A percentile compares a stretch with the other conserved stretches of the same genome.
These are phyloP conservation scores for Carabus problematicus DNA, from an alignment of 2,888 invertebrate species.

Conservation along the genomic window DNA sequence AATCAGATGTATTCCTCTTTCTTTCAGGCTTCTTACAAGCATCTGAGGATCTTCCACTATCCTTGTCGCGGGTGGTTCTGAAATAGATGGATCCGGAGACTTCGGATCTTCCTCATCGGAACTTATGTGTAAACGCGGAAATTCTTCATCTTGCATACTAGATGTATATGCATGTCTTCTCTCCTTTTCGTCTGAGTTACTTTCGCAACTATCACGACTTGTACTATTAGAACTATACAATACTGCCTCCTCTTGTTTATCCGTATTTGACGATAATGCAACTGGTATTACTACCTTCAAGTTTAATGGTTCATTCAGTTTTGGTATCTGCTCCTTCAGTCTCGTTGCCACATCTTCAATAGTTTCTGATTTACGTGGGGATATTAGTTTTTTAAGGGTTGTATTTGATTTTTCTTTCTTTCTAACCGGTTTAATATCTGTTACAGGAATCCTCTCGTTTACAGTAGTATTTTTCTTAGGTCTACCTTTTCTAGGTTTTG, in stretches of 20 bases:
- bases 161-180: not conserved
- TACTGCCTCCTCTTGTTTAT: not conserved
- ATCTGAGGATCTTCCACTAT: slow-evolving; percentile 48
- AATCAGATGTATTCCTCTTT: slow-evolving; percentile 55
- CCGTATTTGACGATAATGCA: no score
- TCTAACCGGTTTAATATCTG: slow-evolving; percentile 5
- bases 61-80: not conserved
- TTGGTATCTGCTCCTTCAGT: slow-evolving; percentile 27
- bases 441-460: slow-evolving; percentile 21
- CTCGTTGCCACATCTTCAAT: slow-evolving; percentile 37
- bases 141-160: slow-evolving; percentile 30
- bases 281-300: not conserved
- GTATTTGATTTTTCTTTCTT: slow-evolving; percentile 9
- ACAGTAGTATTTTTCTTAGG: slow-evolving; percentile 21
- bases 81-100: not conserved
- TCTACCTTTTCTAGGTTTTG: slow-evolving; percentile 20
- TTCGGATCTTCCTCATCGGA: slow-evolving; percentile 47
- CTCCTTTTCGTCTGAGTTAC: not conserved
- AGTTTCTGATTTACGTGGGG: slow-evolving; percentile 13
- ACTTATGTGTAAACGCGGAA: slow-evolving; percentile 46
- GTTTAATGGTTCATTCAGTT: no score
- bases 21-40: slow-evolving; percentile 53
- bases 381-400: not conserved
- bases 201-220: slow-evolving; percentile 16
- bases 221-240: slow-evolving; percentile 10